Conservation (phyloP, 2,113 vertebrate genomes). For the Platysternon megacephalum region DNA sequence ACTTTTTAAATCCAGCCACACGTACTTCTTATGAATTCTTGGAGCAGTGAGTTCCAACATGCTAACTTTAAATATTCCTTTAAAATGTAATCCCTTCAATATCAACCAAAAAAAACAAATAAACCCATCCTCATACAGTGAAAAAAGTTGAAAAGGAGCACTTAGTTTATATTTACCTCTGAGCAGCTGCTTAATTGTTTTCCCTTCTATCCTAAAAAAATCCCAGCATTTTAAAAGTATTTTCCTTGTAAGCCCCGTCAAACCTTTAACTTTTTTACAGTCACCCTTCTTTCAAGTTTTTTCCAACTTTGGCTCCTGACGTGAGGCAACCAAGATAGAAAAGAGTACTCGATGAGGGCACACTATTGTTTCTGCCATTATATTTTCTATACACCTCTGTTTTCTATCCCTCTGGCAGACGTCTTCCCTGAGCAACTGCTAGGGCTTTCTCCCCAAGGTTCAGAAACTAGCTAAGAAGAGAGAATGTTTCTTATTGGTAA, state of each 20-base stretch:
- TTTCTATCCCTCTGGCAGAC: neutral
- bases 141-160: neutral
- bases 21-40: rapidly evolving
- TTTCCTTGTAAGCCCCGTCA: neutral
- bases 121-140: neutral
- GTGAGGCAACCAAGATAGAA: neutral
- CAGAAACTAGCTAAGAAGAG: neutral
- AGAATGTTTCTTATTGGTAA: neutral
- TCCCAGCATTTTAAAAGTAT: neutral
- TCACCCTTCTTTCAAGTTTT: neutral
- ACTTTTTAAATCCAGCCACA: neutral
- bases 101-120: neutral
- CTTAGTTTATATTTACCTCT: neutral
- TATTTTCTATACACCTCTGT: neutral
- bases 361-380: neutral
- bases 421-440: neutral
- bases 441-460: neutral
- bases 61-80: neutral
- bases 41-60: neutral
- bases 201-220: neutral
- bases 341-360: neutral
- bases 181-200: neutral
- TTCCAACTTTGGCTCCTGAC: neutral
- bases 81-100: neutral
- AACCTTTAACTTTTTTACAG: neutral